A percentile compares a stretch with the other conserved stretches of the same genome.
phyloP scores from a whole-genome alignment of 1,140 invertebrate species.

The Sarcophaga bullata region DNA sequence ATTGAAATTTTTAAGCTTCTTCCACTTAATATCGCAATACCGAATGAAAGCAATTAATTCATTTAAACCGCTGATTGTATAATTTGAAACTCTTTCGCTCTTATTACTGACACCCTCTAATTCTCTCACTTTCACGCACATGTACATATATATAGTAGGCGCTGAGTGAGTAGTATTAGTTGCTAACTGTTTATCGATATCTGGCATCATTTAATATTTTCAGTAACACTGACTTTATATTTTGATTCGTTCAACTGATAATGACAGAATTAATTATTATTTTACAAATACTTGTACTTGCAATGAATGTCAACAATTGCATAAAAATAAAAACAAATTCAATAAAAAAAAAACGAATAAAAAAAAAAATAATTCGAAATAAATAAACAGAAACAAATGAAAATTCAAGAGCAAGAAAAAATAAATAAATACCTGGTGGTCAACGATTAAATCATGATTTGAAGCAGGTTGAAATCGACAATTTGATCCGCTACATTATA shows the following conservation, averaged over 20 bases:
- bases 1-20: too few species aligned
- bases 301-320: slow-evolving; percentile 12
- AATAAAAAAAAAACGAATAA: background rate
- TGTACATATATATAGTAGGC: too few species aligned
- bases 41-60: too few species aligned
- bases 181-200: too few species aligned
- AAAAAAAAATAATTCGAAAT: background rate
- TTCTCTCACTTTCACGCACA: too few species aligned
- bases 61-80: too few species aligned
- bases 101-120: too few species aligned
- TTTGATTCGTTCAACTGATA: slow-evolving; percentile 1
- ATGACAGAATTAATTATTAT: slow-evolving; percentile 12
- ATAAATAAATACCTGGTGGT: background rate
- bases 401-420: background rate
- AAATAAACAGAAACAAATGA: too few species aligned
- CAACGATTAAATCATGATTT: slow-evolving; percentile 11
- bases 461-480: background rate
- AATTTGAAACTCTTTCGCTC: too few species aligned
- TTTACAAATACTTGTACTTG: background rate
- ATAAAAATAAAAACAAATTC: background rate
- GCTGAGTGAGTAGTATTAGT: background rate
- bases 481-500: too few species aligned
- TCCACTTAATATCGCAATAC: too few species aligned
- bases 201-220: slow-evolving; percentile 22
- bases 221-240: background rate